Percentiles rank a stretch among this genome's conserved stretches.
These are phyloP conservation scores for Parambassis ranga DNA, from an alignment of 2,797 vertebrate species.

Conservation along the genomic window DNA sequence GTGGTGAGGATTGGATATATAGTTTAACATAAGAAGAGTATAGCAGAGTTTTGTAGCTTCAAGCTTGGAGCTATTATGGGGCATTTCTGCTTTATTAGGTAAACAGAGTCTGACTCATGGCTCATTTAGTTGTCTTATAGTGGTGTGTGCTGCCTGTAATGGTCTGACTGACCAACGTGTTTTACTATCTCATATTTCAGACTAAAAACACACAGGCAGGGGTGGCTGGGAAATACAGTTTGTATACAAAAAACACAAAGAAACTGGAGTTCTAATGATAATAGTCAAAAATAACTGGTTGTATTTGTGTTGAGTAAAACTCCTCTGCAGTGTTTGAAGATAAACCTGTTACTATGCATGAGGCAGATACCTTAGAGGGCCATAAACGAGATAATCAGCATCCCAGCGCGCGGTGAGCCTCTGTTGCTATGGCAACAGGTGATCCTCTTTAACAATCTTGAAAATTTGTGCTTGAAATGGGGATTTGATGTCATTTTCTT, in stretches of 20 bases:
- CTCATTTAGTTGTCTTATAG: neutral
- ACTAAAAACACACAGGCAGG: neutral
- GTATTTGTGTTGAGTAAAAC: neutral
- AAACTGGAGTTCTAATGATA: neutral
- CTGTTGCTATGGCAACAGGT: slow-evolving; percentile 69
- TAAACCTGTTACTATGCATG: slow-evolving; percentile 39
- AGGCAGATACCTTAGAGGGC: slow-evolving; percentile 33
- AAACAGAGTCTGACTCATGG: neutral
- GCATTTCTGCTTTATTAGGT: slow-evolving; percentile 3
- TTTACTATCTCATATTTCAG: neutral
- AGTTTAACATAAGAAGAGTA: neutral
- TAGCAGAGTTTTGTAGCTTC: neutral
- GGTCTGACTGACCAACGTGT: neutral
- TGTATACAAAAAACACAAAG: neutral
- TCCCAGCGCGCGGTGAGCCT: slow-evolving; percentile 21
- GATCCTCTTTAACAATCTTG: slow-evolving; percentile 27
- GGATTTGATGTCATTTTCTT: slow-evolving; percentile 8
- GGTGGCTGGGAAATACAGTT: neutral
- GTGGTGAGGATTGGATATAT: neutral
- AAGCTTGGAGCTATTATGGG: neutral
- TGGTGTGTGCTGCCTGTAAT: neutral
- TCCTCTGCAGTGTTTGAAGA: slow-evolving; percentile 24
- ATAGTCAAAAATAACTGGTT: neutral
- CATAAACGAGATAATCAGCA: slow-evolving; percentile 51
- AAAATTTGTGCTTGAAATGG: slow-evolving; percentile 20